These are phyloP conservation scores for Pangasius djambal DNA, from an alignment of 2,797 vertebrate genomes.

Conservation along the genomic window DNA sequence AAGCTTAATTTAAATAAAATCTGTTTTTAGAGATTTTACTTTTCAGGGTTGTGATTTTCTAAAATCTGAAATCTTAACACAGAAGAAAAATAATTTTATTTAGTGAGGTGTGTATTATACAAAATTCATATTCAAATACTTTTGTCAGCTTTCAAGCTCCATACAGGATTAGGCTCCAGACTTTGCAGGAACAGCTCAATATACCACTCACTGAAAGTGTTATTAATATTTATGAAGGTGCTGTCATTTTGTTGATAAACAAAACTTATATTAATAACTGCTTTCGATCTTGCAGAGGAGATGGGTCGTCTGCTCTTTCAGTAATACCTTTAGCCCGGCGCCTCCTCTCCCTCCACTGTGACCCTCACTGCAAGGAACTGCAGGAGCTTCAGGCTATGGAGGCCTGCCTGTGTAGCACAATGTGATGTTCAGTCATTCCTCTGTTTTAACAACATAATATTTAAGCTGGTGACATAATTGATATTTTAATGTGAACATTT, in stretches of 20 bases:
- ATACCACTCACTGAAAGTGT: not conserved
- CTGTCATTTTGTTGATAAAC: not conserved
- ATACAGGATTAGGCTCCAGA: not conserved
- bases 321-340: conserved; percentile 79
- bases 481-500: not conserved
- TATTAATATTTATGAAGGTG: not conserved
- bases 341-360: conserved; percentile 83
- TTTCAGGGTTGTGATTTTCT: too few species aligned
- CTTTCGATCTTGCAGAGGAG: conserved; percentile 72
- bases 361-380: conserved; percentile 76
- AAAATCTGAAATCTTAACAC: too few species aligned
- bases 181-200: not conserved
- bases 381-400: conserved; percentile 89
- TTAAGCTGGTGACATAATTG: not conserved
- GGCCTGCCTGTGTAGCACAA: conserved; percentile 42
- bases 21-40: too few species aligned
- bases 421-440: not conserved
- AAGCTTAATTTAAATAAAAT: too few species aligned
- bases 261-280: not conserved
- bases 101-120: not conserved
- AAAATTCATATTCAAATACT: not conserved
- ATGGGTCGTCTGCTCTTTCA: conserved; percentile 74
- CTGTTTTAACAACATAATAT: not conserved
- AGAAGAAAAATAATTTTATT: not conserved
- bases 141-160: not conserved